Base-by-base conservation (phyloP, 2,888 invertebrate species). In the Amphipoea lucens region DNA sequence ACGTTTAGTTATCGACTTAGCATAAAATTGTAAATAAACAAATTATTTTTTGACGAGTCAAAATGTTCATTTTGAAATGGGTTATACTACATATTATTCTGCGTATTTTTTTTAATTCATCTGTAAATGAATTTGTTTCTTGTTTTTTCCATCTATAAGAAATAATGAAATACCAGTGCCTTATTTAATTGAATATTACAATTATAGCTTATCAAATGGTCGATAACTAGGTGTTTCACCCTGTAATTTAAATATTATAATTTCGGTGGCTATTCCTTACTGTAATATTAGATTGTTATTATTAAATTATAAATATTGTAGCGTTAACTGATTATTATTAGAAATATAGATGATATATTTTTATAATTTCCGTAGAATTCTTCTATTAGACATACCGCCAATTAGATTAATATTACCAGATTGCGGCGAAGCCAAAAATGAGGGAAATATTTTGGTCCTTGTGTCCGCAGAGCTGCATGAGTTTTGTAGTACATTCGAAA, bases 321-420 rank as follows among this genome's bases (percentile, higher is more conserved):
- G n/a, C 48, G 23, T 75, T 77, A 72, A 72, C 67, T 83, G 75
- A 83, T 81, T 86, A 79, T 71, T 81, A 80, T 79, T 82, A 84
- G 69, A 80, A 84, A 70, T 73, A 82, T 82, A 70, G 80, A 83
- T 74, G 75, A 83, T 76, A 79, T 84, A 85, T 87, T 86, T 84
- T 82, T 81, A 76, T 79, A 81, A 74, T 81, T 79, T 69, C 9
- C 29, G 65, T 78, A 78, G 11, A 66, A 69, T 65, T 65, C n/a
- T 69, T 29, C 7, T 29, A 48, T 23, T 45, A n/a, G 4, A 57
- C 1, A 36, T 67, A 60, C 60, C 29, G 14, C 48, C 5, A 65
- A n/a, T 51, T n/a, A 42, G n/a, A 54, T 36, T 70, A 17, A 29
- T 40, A 5, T 66, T 42, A 79, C 17, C 6, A 11, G 6, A 68